Base-by-base conservation (phyloP, 2,888 invertebrate genomes). In the Blastobasis adustella region DNA sequence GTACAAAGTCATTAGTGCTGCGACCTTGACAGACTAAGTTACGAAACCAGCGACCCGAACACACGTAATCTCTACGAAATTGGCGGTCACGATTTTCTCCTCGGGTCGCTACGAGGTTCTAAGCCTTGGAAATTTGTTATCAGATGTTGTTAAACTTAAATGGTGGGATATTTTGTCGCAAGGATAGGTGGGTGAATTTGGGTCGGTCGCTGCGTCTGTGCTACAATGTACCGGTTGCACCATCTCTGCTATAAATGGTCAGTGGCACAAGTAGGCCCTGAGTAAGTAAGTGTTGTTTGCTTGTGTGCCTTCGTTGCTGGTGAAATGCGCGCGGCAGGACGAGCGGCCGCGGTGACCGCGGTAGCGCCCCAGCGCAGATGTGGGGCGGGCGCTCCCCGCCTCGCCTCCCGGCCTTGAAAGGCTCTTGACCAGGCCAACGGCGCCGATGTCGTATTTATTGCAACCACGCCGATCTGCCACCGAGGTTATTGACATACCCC, bases 371-470 rank as follows among this genome's bases (percentile, higher is more conserved):
- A 71, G 70, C 77, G 76, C 79, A 84, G 79, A 85, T 84, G 79
- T 81, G 77, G 83, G 79, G 76, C 79, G 80, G 76, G 69, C 67
- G 67, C 79, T 76, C 86, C 85, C 85, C 85, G 79, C 84, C 79
- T 82, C 83, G 77, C 82, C 79, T 80, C 85, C 80, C 79, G 83
- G 81, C 88, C 87, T 88, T 87, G 88, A 88, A 87, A 88, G 87
- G 87, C 86, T 86, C 87, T 87, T 87, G 88, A 88, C 88, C 87
- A 88, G 84, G 75, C 83, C 86, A 82, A 71, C 73, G 75, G 70
- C 76, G 81, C 72, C 82, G 82, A 77, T 83, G 81, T 80, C 79
- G 84, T 86, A 86, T 86, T 86, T 87, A 86, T 87, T 86, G 87
- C 87, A 87, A 87, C 79, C 84, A 86, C 87, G 79, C 79, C 78